Evolutionary conservation across 1,140 invertebrate species (phyloP), one percentile per base, ranked within the genome.

Genomic region (Brachionus rubens): DNA sequence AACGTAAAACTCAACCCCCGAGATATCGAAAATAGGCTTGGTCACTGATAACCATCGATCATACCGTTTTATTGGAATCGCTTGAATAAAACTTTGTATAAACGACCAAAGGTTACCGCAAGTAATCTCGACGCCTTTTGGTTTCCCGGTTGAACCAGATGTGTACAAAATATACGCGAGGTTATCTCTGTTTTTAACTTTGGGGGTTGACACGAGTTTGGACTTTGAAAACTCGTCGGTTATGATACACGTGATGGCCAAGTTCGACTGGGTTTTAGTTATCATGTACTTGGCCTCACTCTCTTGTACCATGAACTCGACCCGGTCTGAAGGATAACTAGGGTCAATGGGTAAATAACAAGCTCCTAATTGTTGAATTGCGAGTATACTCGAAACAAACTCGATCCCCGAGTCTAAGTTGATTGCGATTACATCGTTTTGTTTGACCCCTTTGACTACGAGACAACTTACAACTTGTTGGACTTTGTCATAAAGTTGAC

Each of bases 321-420:
- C 5, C 16, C 56, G 0, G 33, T 62, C 3, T 2, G 7, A 14
- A 2, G 56, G 56, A 62, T 41, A 62, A 19, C 21, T 62, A 16
- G 56, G 56, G 36, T 62, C 56, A 16, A 62, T n/a, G 3, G 56
- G 56, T 10, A 62, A 33, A 62, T 62, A 62, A 41, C 28, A 28
- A 7, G 56, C 56, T 5, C 56, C 56, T 36, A n/a, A 16, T 62
- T 62, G 33, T 16, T 21, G 30, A 1, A 62, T n/a, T 0, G 28
- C 56, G 9, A 62, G 24, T 16, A 62, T 40, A 26, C 21, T 26
- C 28, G 26, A 14, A 3, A 54, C 19, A 54, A 5, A 10, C 14
- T 54, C 52, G 28, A 50, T 50, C 3, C 12, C 9, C 24, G 47
- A 10, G 0, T 56, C 52, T 26, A 56, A 24, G 28, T 26, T 56